These are phyloP conservation scores for Gopherus flavomarginatus DNA, from an alignment of 2,113 vertebrate species.

Conservation along the genomic window DNA sequence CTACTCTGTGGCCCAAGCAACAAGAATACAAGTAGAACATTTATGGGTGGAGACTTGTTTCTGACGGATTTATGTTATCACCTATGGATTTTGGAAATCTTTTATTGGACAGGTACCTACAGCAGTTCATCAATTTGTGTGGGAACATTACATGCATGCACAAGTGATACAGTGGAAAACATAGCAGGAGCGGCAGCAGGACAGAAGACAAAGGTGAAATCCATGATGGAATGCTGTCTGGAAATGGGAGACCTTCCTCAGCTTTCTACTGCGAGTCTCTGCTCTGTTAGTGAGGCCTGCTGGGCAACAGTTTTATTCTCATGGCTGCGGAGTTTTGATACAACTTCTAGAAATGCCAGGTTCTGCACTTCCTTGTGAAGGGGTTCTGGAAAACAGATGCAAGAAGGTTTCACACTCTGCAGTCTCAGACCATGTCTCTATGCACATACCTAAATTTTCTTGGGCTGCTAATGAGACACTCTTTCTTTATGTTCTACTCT, in stretches of 20 bases:
- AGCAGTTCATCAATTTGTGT: slow-evolving; percentile 77
- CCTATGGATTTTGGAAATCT: slow-evolving; percentile 88
- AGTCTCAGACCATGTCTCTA: not conserved
- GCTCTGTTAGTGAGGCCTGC: slow-evolving; percentile 97
- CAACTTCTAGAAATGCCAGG: slow-evolving; percentile 93
- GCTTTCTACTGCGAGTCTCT: slow-evolving; percentile 95
- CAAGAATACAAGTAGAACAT: slow-evolving; percentile 84
- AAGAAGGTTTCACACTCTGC: not conserved
- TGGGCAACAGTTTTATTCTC: slow-evolving; percentile 99
- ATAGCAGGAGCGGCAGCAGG: slow-evolving; percentile 76
- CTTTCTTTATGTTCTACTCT: not conserved
- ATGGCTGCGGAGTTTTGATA: slow-evolving; percentile 93
- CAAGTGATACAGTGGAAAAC: slow-evolving; percentile 77
- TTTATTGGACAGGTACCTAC: slow-evolving; percentile 78
- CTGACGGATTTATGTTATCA: slow-evolving; percentile 80
- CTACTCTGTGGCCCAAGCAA: slow-evolving; percentile 88
- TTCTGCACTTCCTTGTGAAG: slow-evolving; percentile 93
- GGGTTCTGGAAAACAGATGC: slow-evolving; percentile 77
- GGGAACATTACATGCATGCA: slow-evolving; percentile 87
- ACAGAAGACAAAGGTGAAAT: slow-evolving; percentile 81
- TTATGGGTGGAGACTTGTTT: slow-evolving; percentile 73
- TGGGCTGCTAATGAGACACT: not conserved
- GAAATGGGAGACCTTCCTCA: slow-evolving; percentile 82
- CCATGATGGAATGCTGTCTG: slow-evolving; percentile 65
- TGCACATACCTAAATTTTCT: not conserved